Conservation (phyloP, 1,140 invertebrate genomes). For the Brachionus koreanus region DNA sequence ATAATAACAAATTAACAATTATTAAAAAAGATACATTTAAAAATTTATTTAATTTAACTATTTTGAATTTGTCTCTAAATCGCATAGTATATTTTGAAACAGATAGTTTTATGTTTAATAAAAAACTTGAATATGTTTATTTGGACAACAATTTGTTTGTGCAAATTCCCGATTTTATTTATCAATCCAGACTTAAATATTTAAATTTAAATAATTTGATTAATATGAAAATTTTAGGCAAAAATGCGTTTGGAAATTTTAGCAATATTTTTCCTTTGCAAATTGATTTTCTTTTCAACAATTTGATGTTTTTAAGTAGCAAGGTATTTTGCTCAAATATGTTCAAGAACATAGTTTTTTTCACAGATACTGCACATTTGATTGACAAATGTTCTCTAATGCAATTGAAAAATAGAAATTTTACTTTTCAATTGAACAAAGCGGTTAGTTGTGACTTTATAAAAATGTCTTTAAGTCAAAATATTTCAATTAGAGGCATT, state of each 20-base stretch:
- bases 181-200: background rate
- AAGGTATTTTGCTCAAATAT: background rate
- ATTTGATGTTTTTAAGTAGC: background rate
- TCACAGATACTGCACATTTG: background rate
- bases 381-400: background rate
- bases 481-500: background rate
- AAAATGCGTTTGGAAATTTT: background rate
- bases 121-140: background rate
- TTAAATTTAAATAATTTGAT: background rate
- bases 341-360: background rate
- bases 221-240: background rate
- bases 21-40: background rate
- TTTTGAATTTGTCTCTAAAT: background rate
- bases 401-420: background rate
- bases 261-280: background rate
- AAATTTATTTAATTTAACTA: background rate
- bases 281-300: background rate
- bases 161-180: background rate
- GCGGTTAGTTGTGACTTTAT: background rate
- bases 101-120: background rate
- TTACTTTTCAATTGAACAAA: background rate
- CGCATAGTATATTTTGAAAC: background rate
- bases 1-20: background rate
- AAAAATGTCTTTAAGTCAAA: background rate
- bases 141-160: background rate